Percentiles rank a stretch among this genome's conserved stretches.
Conservation (phyloP, 2,797 vertebrate species). For the Bufotes viridis region DNA sequence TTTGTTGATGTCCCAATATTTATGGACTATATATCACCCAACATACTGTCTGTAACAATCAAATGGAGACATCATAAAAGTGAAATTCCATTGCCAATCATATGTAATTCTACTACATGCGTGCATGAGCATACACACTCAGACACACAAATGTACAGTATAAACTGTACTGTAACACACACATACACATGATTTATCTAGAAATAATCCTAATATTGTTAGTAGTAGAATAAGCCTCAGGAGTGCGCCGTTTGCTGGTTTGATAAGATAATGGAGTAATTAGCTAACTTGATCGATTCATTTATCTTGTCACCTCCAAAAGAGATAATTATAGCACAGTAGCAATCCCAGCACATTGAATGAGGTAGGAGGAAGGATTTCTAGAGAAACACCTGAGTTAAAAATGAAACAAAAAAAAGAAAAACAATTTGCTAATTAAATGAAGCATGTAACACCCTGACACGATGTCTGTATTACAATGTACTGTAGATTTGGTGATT, state of each 20-base stretch:
- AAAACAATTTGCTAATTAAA: neutral
- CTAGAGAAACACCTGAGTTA: conserved; percentile 8
- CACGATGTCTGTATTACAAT: neutral
- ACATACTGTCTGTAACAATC: too few species aligned
- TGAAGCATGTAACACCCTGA: neutral
- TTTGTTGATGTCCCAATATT: too few species aligned
- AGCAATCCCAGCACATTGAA: conserved; percentile 60
- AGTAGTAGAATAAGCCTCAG: conserved; percentile 15
- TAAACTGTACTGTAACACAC: neutral
- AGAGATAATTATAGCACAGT: conserved; percentile 63
- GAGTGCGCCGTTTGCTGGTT: conserved; percentile 26
- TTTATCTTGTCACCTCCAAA: conserved; percentile 63
- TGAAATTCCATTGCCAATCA: too few species aligned
- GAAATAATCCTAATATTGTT: neutral
- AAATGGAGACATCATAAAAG: too few species aligned
- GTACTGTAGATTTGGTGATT: neutral
- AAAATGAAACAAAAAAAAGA: neutral
- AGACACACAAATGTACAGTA: neutral
- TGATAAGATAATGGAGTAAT: conserved; percentile 64
- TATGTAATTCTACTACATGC: too few species aligned
- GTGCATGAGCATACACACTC: too few species aligned
- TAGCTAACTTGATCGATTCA: conserved; percentile 62
- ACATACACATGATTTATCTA: neutral
- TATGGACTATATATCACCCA: too few species aligned
- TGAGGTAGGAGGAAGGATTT: conserved; percentile 53